Evolutionary conservation across 2,797 vertebrate species (phyloP), one percentile per base, ranked within the genome.

Genomic region (Fistularia tabacaria): DNA sequence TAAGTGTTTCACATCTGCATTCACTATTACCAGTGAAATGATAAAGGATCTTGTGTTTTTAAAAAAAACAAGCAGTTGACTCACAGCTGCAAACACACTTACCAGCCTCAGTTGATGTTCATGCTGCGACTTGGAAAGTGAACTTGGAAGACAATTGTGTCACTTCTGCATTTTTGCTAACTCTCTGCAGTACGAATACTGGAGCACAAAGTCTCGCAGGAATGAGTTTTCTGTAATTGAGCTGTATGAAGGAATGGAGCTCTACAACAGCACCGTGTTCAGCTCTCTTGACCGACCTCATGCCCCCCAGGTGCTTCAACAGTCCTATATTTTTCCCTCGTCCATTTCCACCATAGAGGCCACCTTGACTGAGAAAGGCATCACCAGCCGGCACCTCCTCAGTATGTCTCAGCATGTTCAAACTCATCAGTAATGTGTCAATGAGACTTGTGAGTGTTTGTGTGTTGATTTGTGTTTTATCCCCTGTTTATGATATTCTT

Each of bases 271-370:
- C 82, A 96, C 95, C 0, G 95, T 94, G 76, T 99, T 97, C 91
- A 99, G 97, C 88, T 99, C 97, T 1, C 87, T 99, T 51, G 96
- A 99, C 77, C 89, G 97, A 7, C 97, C 97, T 0, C 85, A 93
- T 11, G 80, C 91, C 44, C 97, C 97, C 9, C 95, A 97, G 69
- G 94, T 97, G 13, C 92, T 99, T 0, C 97, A 99, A 84, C 97
- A 99, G 66, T 95, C 96, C 8, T 99, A 99, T 71, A 98, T 99
- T 59, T 99, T 99, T 81, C 97, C 97, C 0, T 95, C 96, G 0
- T 85, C 93, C 58, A 97, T 99, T 87, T 95, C 94, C 3, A 90
- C 95, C 74, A 88, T 99, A 91, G 94, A 98, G 73, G 95, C 94
- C 79, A 99, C 97, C 0, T 93, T 99, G 82, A 99, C 97, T 0